phyloP scores from a whole-genome alignment of 1,140 invertebrate genomes.

The Eumaeus atala region DNA sequence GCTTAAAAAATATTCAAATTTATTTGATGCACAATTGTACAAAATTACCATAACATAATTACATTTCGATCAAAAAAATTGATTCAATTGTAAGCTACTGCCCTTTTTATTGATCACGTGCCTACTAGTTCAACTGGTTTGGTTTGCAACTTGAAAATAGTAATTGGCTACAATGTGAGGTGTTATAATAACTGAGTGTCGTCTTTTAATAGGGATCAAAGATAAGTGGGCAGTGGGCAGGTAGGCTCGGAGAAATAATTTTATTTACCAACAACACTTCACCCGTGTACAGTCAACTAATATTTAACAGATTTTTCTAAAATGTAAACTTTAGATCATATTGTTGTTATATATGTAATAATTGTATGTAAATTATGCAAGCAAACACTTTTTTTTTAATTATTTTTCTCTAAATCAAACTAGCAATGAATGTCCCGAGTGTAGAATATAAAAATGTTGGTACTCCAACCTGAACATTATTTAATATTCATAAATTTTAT shows the following conservation, averaged over 20 bases:
- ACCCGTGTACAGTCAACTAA: not conserved
- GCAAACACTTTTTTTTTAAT: no score
- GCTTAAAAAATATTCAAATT: no score
- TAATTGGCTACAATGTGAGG: conserved; percentile 45
- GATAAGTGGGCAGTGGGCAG: conserved; percentile 1
- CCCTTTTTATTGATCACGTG: conserved; percentile 36
- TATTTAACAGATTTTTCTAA: not conserved
- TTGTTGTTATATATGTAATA: no score
- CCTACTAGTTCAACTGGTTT: conserved; percentile 39
- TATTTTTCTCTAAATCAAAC: no score
- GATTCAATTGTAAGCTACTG: conserved; percentile 16
- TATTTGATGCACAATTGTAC: no score
- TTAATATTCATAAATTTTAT: no score
- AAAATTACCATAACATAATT: no score
- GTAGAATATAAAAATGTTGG: no score
- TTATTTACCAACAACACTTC: conserved; percentile 7
- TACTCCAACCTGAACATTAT: no score
- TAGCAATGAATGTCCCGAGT: no score
- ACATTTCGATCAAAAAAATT: not conserved
- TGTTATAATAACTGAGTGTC: conserved; percentile 49
- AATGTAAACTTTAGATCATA: no score
- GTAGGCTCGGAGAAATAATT: conserved; percentile 6
- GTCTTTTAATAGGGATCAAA: conserved; percentile 15
- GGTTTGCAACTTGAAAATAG: conserved; percentile 32
- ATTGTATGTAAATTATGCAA: no score